These are phyloP conservation scores for Tenthredo amoena DNA, from an alignment of 2,888 invertebrate genomes.

Conservation along the genomic window DNA sequence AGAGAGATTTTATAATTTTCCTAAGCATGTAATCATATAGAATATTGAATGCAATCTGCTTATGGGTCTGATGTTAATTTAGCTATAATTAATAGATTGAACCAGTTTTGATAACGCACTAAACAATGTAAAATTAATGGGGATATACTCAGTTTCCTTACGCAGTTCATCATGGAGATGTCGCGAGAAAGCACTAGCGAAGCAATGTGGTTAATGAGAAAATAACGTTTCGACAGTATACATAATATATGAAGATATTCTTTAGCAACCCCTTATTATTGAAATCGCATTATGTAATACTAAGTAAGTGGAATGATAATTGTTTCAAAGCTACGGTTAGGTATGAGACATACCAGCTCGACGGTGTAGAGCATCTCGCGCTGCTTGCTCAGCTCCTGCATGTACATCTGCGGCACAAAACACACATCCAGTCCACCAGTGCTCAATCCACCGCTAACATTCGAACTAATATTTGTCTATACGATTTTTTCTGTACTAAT, in stretches of 20 bases:
- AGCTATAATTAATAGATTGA: background rate
- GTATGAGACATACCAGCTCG: conserved; percentile 87
- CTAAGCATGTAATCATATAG: background rate
- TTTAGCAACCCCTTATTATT: conserved; percentile 37
- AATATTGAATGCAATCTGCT: background rate
- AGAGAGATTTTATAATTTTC: background rate
- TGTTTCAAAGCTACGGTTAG: conserved; percentile 61
- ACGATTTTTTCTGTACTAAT: conserved; percentile 59
- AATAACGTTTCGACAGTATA: conserved; percentile 30
- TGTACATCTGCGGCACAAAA: conserved; percentile 87
- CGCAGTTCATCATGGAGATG: background rate
- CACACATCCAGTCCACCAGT: conserved; percentile 77
- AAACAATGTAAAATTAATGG: background rate
- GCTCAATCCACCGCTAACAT: conserved; percentile 73
- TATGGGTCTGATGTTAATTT: background rate
- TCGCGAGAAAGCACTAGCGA: conserved; percentile 41
- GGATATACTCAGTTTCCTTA: background rate
- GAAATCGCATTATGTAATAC: conserved; percentile 31
- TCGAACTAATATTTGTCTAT: conserved; percentile 69
- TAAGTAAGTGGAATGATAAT: conserved; percentile 48
- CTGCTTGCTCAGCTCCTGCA: conserved; percentile 94
- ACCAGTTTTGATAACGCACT: background rate
- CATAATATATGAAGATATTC: conserved; percentile 31
- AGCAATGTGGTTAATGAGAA: conserved; percentile 46
- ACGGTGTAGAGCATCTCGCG: conserved; percentile 91